phyloP scores from a whole-genome alignment of 2,797 vertebrate species.

The Chanos chanos region DNA sequence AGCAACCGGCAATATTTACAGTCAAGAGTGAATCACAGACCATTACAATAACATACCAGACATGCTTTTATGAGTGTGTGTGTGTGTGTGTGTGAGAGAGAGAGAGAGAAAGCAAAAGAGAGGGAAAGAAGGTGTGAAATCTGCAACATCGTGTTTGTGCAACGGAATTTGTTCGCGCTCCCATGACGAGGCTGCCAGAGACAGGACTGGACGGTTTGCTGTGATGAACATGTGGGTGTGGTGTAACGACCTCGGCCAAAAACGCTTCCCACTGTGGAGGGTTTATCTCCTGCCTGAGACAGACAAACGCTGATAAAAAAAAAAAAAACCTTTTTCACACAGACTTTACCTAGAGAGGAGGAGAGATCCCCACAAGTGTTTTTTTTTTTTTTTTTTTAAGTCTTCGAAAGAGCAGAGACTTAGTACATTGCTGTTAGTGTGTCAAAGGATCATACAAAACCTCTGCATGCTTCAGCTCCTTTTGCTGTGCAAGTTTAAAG shows the following conservation, averaged over 20 bases:
- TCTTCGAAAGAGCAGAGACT: too few species aligned
- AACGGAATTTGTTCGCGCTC: conserved; percentile 60
- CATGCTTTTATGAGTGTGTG: conserved; percentile 57
- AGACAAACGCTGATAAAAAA: too few species aligned
- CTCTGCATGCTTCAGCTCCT: too few species aligned
- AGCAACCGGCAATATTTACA: conserved; percentile 70
- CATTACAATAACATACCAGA: conserved; percentile 72
- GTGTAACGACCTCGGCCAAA: conserved; percentile 35
- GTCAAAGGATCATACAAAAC: too few species aligned
- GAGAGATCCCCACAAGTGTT: too few species aligned
- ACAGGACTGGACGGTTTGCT: conserved; percentile 37
- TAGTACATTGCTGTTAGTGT: too few species aligned
- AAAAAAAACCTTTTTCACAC: too few species aligned
- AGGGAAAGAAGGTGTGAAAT: conserved; percentile 44
- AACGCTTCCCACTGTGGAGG: conserved; percentile 2
- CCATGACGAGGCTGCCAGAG: conserved; percentile 58
- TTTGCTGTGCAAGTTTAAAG: too few species aligned
- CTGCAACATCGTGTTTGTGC: conserved; percentile 45
- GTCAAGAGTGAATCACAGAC: conserved; percentile 66
- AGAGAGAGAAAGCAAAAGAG: conserved; percentile 34
- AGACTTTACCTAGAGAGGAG: too few species aligned
- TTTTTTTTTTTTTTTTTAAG: too few species aligned
- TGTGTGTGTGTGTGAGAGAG: conserved; percentile 53
- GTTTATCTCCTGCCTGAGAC: not conserved
- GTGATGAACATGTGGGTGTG: conserved; percentile 50